phyloP scores from a whole-genome alignment of 2,888 invertebrate genomes.

The Meta bourneti region DNA sequence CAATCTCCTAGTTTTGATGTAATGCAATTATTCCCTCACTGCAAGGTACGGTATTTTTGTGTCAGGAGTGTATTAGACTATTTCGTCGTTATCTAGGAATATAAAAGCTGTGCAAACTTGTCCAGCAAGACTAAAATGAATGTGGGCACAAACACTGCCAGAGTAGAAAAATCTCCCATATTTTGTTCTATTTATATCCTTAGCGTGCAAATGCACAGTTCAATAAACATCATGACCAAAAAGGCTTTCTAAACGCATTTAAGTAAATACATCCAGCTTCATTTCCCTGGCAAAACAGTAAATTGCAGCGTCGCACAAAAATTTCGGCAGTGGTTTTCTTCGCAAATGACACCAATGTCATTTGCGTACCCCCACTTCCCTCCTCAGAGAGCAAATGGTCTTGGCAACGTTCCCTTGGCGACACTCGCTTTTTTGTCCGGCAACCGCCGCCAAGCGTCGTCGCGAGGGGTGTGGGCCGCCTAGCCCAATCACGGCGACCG shows the following conservation, averaged over 20 bases:
- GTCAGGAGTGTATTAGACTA: too few species aligned
- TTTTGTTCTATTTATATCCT: background rate
- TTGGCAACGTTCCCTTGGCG: conserved; percentile 29
- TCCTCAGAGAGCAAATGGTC: background rate
- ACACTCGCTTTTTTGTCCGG: conserved; percentile 3
- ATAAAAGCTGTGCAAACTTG: too few species aligned
- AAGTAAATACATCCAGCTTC: background rate
- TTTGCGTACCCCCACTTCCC: too few species aligned
- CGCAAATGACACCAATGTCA: too few species aligned
- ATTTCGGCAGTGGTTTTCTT: background rate
- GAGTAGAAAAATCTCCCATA: background rate
- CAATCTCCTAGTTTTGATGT: too few species aligned
- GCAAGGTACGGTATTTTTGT: too few species aligned
- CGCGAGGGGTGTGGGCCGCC: conserved; percentile 72
- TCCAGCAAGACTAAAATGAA: too few species aligned
- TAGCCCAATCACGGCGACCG: conserved; percentile 67
- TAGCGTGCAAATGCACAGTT: background rate
- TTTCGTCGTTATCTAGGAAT: too few species aligned
- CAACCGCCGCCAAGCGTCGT: conserved; percentile 30
- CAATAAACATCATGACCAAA: background rate
- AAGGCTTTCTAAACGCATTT: background rate
- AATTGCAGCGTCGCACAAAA: background rate
- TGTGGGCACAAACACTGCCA: too few species aligned
- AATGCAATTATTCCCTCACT: too few species aligned
- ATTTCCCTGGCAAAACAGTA: background rate